Evolutionary conservation across 2,888 invertebrate species (phyloP).

Genomic region (Argynnis bischoffii): DNA sequence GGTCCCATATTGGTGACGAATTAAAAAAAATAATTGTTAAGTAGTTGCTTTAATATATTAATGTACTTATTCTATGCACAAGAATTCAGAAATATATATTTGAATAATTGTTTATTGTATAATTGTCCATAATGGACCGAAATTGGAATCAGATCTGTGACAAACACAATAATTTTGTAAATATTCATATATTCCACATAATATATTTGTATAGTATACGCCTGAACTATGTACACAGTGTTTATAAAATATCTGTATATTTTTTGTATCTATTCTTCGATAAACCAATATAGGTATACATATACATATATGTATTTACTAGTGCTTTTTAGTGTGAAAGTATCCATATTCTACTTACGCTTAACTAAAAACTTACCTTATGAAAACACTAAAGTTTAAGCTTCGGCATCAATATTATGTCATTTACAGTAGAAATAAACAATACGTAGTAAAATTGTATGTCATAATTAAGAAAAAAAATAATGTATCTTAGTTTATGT

Average conservation of each 20-base stretch:
- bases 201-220: conserved; percentile 24
- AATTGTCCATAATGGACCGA: conserved; percentile 62
- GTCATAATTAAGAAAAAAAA: no score
- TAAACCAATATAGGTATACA: neutral
- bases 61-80: neutral
- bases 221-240: conserved; percentile 44
- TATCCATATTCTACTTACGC: no score
- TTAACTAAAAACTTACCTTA: no score
- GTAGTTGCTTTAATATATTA: conserved; percentile 12
- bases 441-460: no score
- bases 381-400: no score
- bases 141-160: conserved; percentile 71
- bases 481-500: no score
- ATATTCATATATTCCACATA: conserved; percentile 45
- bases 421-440: no score
- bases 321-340: no score
- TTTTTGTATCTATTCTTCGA: neutral
- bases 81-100: conserved; percentile 2
- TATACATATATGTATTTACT: no score
- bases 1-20: conserved; percentile 24
- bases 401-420: no score
- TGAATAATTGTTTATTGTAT: conserved; percentile 5
- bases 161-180: conserved; percentile 78
- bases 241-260: conserved; percentile 33
- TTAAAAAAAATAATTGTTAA: conserved; percentile 1